Conservation (phyloP, 2,113 vertebrate genomes). For the Petroica traversi region DNA sequence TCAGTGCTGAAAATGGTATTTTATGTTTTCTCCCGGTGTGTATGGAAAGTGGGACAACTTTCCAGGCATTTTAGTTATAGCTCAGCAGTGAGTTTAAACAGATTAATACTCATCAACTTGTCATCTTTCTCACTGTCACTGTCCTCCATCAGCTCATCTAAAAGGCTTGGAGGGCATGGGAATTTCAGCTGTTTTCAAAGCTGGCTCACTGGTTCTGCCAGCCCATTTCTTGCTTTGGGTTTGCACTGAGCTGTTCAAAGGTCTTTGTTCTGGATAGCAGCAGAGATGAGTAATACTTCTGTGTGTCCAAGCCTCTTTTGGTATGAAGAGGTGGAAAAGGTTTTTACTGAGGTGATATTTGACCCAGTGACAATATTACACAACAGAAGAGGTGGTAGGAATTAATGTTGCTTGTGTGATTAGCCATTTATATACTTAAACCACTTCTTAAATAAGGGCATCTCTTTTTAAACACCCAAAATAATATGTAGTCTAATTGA, state of each 20-base stretch:
- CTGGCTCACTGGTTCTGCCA: neutral
- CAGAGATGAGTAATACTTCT: neutral
- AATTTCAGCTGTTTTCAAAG: slow-evolving; percentile 23
- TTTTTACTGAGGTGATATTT: neutral
- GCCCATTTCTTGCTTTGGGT: neutral
- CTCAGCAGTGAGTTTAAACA: neutral
- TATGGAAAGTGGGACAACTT: neutral
- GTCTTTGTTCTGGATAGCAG: neutral
- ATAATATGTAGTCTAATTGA: neutral
- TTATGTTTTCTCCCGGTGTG: slow-evolving; percentile 7
- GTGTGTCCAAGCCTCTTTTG: neutral
- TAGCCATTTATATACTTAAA: neutral
- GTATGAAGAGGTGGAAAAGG: neutral
- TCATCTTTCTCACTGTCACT: neutral
- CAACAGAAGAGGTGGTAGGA: neutral
- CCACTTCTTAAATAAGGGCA: neutral
- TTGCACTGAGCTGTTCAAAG: neutral
- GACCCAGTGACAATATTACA: neutral
- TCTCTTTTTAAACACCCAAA: neutral
- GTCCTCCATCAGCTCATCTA: slow-evolving; percentile 69
- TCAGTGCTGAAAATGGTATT: slow-evolving; percentile 6
- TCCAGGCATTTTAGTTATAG: slow-evolving; percentile 33
- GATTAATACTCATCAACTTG: neutral
- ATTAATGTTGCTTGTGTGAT: neutral
- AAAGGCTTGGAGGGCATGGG: slow-evolving; percentile 85